phyloP scores from a whole-genome alignment of 2,113 vertebrate species.

The Mustela nigripes region DNA sequence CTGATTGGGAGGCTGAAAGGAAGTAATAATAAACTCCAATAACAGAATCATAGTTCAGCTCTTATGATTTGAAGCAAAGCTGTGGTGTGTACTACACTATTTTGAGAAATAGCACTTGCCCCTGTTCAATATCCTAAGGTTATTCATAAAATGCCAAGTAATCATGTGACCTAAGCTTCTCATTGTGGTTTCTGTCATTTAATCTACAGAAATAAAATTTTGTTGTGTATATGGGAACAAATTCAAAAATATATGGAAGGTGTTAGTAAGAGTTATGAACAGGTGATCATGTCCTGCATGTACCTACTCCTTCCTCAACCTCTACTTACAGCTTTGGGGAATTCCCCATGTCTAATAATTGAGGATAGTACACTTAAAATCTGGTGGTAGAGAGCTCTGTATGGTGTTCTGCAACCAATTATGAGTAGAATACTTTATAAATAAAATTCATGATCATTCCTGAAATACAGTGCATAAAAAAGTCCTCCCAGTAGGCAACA shows the following conservation, averaged over 20 bases:
- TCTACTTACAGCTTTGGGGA: not conserved
- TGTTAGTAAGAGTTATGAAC: not conserved
- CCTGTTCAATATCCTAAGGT: not conserved
- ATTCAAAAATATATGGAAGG: not conserved
- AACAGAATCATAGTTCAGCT: not conserved
- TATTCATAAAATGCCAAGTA: not conserved
- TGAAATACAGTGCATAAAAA: not conserved
- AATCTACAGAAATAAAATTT: not conserved
- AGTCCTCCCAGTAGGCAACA: not conserved
- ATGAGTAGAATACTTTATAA: not conserved
- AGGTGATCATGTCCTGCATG: not conserved
- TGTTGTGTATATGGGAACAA: not conserved
- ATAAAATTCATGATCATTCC: not conserved
- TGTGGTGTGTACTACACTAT: not conserved
- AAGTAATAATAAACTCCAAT: not conserved
- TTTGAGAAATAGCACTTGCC: not conserved
- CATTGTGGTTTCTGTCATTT: not conserved
- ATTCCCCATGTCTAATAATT: not conserved
- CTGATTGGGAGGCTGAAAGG: not conserved
- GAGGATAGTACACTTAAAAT: not conserved
- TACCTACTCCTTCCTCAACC: not conserved
- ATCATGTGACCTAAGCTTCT: not conserved
- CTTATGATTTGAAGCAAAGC: not conserved
- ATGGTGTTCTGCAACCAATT: not conserved
- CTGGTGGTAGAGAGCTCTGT: not conserved